These are phyloP conservation scores for Zaprionus lineosus DNA, from an alignment of 2,888 invertebrate genomes.

Conservation along the genomic window DNA sequence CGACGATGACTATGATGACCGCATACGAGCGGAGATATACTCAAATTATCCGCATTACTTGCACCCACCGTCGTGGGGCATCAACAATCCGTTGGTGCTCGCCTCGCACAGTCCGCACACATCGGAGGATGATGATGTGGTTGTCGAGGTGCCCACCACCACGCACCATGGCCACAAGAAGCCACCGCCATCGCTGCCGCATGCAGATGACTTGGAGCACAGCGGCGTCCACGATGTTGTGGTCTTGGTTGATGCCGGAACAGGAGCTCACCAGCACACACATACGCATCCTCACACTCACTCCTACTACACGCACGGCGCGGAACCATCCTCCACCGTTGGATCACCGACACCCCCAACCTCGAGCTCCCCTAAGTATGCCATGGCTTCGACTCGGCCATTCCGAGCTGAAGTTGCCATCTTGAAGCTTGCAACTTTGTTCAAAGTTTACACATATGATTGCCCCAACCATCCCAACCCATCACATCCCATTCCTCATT, in stretches of 20 bases:
- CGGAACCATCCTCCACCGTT: conserved; percentile 48
- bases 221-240: conserved; percentile 77
- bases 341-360: conserved; percentile 60
- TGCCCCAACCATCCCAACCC: background rate
- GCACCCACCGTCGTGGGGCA: conserved; percentile 84
- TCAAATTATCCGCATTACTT: conserved; percentile 85
- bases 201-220: conserved; percentile 56
- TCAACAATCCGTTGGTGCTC: conserved; percentile 82
- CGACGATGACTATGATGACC: conserved; percentile 84
- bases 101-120: conserved; percentile 83
- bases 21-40: conserved; percentile 84
- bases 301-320: conserved; percentile 65
- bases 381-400: conserved; percentile 38
- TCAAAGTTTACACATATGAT: conserved; percentile 44
- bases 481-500: too few relatives aligned
- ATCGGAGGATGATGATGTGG: conserved; percentile 79
- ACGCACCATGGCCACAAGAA: conserved; percentile 69
- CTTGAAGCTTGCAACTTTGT: conserved; percentile 47
- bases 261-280: conserved; percentile 45
- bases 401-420: conserved; percentile 48
- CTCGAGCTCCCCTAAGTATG: conserved; percentile 58
- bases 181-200: conserved; percentile 13
- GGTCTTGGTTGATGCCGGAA: conserved; percentile 73
- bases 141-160: conserved; percentile 75
- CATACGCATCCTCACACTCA: conserved; percentile 59